phyloP scores from a whole-genome alignment of 2,797 vertebrate genomes.

The Glossophaga mutica region DNA sequence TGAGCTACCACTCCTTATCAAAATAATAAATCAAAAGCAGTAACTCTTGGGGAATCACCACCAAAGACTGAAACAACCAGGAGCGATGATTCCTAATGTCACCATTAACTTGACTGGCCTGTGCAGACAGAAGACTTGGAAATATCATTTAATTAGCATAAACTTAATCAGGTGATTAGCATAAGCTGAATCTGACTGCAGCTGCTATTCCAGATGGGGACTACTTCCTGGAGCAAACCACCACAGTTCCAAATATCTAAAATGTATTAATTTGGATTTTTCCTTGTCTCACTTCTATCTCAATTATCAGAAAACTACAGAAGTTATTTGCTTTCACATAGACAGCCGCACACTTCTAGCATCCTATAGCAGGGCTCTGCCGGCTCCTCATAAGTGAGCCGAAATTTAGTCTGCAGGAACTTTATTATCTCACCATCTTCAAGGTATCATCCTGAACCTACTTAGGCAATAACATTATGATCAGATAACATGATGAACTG shows the following conservation, averaged over 20 bases:
- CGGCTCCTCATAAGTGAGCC: background rate
- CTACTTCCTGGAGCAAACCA: conserved; percentile 27
- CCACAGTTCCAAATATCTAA: background rate
- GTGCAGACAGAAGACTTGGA: background rate
- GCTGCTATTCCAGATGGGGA: conserved; percentile 20
- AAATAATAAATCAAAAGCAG: background rate
- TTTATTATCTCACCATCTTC: background rate
- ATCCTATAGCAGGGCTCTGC: background rate
- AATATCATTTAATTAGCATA: background rate
- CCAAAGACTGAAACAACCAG: background rate
- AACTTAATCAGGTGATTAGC: background rate
- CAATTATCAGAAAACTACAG: conserved; percentile 11
- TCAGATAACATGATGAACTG: background rate
- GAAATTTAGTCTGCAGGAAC: background rate
- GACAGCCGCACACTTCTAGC: background rate
- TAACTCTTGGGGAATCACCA: background rate
- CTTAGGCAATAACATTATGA: background rate
- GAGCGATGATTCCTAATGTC: background rate
- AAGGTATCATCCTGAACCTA: background rate
- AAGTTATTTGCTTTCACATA: background rate
- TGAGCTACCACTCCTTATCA: background rate
- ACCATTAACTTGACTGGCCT: background rate
- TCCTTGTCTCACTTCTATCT: background rate
- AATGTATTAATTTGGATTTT: background rate
- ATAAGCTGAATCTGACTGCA: background rate